Evolutionary conservation across 1,140 invertebrate genomes (phyloP).

Genomic region (Diorhabda sublineata): DNA sequence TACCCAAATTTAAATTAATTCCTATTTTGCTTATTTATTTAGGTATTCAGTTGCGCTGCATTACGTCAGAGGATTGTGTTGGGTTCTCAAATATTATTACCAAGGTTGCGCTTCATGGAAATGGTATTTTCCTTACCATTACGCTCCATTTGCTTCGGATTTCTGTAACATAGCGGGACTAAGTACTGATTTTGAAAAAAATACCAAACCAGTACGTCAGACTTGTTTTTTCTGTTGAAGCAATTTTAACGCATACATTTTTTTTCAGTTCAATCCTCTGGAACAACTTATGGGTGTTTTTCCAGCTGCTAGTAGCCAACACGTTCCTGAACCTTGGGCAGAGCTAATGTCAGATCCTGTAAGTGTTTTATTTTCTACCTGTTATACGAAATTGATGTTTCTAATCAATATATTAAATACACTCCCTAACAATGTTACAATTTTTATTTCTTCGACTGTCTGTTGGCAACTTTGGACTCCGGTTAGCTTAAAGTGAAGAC

Average conservation of each 20-base stretch:
- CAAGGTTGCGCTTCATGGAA: constrained; percentile 99
- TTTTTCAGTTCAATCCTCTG: constrained; percentile 83
- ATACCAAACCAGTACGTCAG: constrained; percentile 74
- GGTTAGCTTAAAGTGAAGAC: too few species aligned
- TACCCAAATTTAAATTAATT: too few species aligned
- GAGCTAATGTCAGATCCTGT: constrained; percentile 89
- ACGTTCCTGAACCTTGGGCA: constrained; percentile 93
- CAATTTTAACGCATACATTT: constrained; percentile 1
- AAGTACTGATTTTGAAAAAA: constrained; percentile 82
- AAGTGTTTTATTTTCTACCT: constrained; percentile 44
- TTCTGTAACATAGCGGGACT: constrained; percentile 88
- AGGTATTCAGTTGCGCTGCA: constrained; percentile 86
- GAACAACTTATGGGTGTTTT: constrained; percentile 99
- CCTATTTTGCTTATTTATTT: constrained; percentile 13
- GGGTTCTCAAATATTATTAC: constrained; percentile 98
- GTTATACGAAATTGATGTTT: constrained; percentile 1
- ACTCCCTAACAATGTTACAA: background rate
- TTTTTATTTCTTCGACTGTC: too few species aligned
- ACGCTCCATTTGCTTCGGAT: constrained; percentile 99
- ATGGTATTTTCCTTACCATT: constrained; percentile 99
- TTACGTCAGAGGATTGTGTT: constrained; percentile 94
- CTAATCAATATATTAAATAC: constrained; percentile 8
- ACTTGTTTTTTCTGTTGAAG: background rate
- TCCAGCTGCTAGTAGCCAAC: constrained; percentile 91
- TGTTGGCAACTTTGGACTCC: too few species aligned